Base-by-base conservation (phyloP, 2,888 invertebrate species). In the Lacanobia wlatinum region DNA sequence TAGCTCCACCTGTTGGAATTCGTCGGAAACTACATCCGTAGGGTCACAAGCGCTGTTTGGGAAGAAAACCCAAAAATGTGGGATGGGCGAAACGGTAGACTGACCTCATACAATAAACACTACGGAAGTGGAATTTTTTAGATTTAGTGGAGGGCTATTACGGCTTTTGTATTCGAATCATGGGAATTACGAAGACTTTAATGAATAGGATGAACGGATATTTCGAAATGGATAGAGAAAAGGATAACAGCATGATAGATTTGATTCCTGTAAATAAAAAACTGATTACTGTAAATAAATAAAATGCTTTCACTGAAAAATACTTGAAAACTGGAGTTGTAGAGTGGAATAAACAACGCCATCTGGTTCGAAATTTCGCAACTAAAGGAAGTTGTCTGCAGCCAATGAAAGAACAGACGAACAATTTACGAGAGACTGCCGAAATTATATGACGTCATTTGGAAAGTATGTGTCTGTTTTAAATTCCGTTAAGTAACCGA, bases 1-100 rank as follows among this genome's bases (percentile, higher is more conserved):
- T 93, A 92, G 93, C 96, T 92, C 96, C 96, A 96, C 95, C 96
- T 96, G 94, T 94, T 88, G 84, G 83, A 79, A 78, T 79, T 72
- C 75, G 84, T 82, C 79, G 86, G 84, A 91, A 94, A 90, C 91
- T 89, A 92, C 90, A 90, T 91, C 91, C 93, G 91, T 91, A 89
- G 94, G 93, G 93, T 90, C 87, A 88, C 75, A 90, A 87, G 87
- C 86, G 84, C 80, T 76, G 87, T 89, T 91, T 89, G 82, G 89
- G 92, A 90, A 90, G 90, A 93, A 92, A 91, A 85, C 88, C 90
- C 90, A 91, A 95, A 86, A 94, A 92, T 88, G 80, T 90, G 87
- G 92, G 91, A 91, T 94, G 92, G 95, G 93, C 86, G 93, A 87
- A 90, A 94, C 92, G 95, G 93, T 94, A 93, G 90, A 95, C 90